Evolutionary conservation across 2,113 vertebrate species (phyloP).

Genomic region (Oxyura jamaicensis): DNA sequence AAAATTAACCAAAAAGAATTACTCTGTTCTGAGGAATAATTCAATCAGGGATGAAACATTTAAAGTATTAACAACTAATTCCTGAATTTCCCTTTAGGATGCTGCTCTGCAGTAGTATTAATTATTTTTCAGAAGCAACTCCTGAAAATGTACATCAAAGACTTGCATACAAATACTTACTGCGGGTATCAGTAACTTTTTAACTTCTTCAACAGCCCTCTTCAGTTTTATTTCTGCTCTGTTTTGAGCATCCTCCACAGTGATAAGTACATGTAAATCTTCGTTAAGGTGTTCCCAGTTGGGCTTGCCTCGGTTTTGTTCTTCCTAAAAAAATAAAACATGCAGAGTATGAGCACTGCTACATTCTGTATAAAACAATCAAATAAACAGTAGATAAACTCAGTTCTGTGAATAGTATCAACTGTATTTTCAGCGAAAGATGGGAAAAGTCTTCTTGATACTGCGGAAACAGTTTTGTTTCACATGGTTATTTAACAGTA

Average conservation of each 20-base stretch:
- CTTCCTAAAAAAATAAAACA: constrained; percentile 81
- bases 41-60: accelerated
- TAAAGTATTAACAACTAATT: background rate
- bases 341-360: background rate
- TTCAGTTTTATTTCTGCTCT: constrained; percentile 95
- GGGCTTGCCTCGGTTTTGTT: constrained; percentile 96
- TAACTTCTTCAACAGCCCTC: constrained; percentile 93
- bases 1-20: background rate
- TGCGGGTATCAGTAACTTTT: constrained; percentile 92
- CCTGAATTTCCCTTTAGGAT: background rate
- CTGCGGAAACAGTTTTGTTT: background rate
- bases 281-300: constrained; percentile 98
- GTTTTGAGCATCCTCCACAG: constrained; percentile 96
- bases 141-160: background rate
- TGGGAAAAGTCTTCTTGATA: background rate
- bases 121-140: background rate
- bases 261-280: constrained; percentile 95
- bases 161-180: constrained; percentile 80
- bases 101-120: background rate
- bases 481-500: background rate
- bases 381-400: background rate
- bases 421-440: background rate
- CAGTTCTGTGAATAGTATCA: background rate
- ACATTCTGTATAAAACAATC: background rate
- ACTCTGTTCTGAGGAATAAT: background rate